Conservation (phyloP, 2,113 vertebrate genomes). For the Phylloscopus whistleri region DNA sequence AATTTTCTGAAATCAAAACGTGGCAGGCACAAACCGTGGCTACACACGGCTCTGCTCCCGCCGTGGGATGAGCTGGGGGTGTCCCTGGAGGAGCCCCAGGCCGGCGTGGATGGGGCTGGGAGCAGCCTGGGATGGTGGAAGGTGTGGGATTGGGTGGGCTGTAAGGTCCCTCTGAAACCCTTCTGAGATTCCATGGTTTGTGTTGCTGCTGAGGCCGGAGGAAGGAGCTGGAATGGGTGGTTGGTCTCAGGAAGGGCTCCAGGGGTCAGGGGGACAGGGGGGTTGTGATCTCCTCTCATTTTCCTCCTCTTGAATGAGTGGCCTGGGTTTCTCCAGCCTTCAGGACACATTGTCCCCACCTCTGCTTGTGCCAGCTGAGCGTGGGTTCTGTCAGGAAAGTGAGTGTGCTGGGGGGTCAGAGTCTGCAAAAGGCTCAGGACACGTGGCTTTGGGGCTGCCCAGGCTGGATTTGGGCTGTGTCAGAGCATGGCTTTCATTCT, state of each 20-base stretch:
- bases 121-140: background rate
- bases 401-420: background rate
- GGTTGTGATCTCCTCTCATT: background rate
- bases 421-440: background rate
- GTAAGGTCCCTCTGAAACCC: too few relatives aligned
- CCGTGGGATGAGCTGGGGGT: accelerated
- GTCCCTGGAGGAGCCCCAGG: background rate
- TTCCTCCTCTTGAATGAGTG: background rate
- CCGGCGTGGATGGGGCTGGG: background rate
- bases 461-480: background rate
- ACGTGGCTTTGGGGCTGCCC: accelerated
- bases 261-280: background rate
- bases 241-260: background rate
- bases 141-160: background rate
- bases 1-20: too few relatives aligned
- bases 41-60: background rate
- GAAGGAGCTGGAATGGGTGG: background rate
- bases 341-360: background rate
- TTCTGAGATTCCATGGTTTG: background rate
- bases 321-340: background rate
- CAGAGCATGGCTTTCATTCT: background rate
- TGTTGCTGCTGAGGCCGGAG: background rate
- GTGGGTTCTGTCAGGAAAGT: background rate
- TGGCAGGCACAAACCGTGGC: too few relatives aligned
- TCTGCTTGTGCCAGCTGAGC: background rate